Evolutionary conservation across 2,797 vertebrate genomes (phyloP).

Genomic region (Brachymystax lenok): DNA sequence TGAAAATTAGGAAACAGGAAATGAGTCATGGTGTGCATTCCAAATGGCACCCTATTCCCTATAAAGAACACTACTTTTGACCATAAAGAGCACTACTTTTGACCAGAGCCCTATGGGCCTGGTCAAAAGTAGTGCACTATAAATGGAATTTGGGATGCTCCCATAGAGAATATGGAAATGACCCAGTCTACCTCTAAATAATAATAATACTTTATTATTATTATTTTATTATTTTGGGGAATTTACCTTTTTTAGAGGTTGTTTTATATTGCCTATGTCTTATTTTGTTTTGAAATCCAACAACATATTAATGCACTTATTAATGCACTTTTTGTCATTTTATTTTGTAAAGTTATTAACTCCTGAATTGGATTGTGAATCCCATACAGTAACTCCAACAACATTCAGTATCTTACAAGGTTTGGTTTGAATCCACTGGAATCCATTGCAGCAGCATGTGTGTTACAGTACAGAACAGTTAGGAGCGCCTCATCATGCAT

Average conservation of each 20-base stretch:
- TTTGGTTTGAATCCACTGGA: not conserved
- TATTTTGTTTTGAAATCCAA: not conserved
- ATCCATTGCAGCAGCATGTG: slow-evolving; percentile 4
- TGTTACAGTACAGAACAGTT: slow-evolving; percentile 6
- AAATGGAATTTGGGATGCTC: not conserved
- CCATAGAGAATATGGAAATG: slow-evolving; percentile 27
- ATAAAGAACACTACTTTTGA: not conserved
- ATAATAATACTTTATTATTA: not conserved
- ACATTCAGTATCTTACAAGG: no score
- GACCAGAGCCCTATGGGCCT: no score
- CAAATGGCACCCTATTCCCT: not conserved
- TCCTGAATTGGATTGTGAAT: not conserved
- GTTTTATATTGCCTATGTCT: not conserved
- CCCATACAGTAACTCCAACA: no score
- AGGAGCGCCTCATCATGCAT: slow-evolving; percentile 31
- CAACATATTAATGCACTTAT: not conserved
- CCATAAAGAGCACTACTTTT: not conserved
- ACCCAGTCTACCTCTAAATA: slow-evolving; percentile 23
- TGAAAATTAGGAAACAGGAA: slow-evolving; percentile 59
- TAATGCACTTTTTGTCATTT: not conserved
- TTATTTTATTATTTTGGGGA: not conserved
- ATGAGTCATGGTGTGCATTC: slow-evolving; percentile 37
- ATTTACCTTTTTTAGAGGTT: not conserved
- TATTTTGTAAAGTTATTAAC: slow-evolving; percentile 2
- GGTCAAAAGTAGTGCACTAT: no score